Base-by-base conservation (phyloP, 2,113 vertebrate genomes). In the Willisornis vidua region DNA sequence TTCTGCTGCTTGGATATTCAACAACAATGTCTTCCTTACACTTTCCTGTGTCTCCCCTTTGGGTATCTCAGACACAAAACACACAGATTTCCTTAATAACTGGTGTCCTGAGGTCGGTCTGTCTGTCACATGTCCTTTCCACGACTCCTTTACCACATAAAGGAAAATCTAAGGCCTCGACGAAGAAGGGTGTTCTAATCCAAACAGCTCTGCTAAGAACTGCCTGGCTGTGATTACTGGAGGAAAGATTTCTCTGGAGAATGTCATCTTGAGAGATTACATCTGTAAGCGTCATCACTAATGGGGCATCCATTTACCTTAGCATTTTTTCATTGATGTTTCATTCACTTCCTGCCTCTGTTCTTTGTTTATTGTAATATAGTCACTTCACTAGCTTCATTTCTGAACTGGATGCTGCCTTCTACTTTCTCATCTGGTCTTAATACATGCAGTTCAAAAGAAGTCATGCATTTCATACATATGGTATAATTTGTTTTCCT, bases 301-400 rank as follows among this genome's bases (percentile, higher is more conserved):
- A 87, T 62, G 24, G 76, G 35, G 12, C 35, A 74, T 77, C 61
- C 65, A 63, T 93, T 95, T 92, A 55, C 68, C 55, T 93, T 59
- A 71, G 35, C 33, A 33, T 72, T 86, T 84, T 90, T 89, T 92
- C 57, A 90, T 59, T 74, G 73, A 71, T 77, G 48, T 52, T 78
- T 88, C 65, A 78, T 89, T 82, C 74, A 68, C 52, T 93, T 93
- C 72, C 86, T 96, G 57, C 14, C 19, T 83, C 55, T 74, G 63
- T 79, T 90, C 58, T 79, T 90, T 92, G 63, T 88, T 93, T 80
- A 62, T 62, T 77, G 55, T 59, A 51, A 89, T 82, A 57, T 12
- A 82, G 11, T 80, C 1, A 5, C 73, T 88, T 83, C 31, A 31
- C 33, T 68, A 46, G 26, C 29, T 84, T 88, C 7, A 18, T 90